Evolutionary conservation across 2,113 vertebrate genomes (phyloP).

Genomic region (Chlorocebus sabaeus): DNA sequence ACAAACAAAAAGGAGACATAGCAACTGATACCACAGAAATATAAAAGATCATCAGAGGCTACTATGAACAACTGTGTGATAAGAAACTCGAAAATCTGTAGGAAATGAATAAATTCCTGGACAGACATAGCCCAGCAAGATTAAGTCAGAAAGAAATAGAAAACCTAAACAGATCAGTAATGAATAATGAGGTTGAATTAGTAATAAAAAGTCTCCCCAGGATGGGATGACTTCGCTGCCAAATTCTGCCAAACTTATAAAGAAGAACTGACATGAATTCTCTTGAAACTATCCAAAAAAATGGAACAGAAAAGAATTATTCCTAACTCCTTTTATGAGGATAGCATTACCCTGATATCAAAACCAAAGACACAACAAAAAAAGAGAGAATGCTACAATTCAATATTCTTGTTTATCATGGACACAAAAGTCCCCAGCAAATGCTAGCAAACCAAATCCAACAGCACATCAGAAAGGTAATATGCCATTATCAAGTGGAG

Average conservation of each 20-base stretch:
- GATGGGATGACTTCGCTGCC: neutral
- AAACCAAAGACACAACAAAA: neutral
- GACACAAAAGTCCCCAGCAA: neutral
- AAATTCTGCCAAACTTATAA: neutral
- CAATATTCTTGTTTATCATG: neutral
- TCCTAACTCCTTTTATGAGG: neutral
- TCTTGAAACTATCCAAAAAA: neutral
- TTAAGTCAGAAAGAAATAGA: neutral
- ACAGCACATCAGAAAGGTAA: neutral
- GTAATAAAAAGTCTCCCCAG: neutral
- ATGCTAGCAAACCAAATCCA: neutral
- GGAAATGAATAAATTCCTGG: neutral
- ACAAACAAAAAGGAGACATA: neutral
- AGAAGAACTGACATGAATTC: neutral
- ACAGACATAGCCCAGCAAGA: neutral
- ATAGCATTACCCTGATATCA: neutral
- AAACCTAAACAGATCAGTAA: neutral
- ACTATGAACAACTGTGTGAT: neutral
- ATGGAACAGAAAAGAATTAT: neutral
- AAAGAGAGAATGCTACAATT: neutral
- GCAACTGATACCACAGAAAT: neutral
- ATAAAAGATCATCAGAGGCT: neutral
- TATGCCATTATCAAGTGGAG: neutral
- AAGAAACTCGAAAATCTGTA: neutral
- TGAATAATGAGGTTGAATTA: neutral